Conservation (phyloP, 2,888 invertebrate species). For the Hemithea aestivaria region DNA sequence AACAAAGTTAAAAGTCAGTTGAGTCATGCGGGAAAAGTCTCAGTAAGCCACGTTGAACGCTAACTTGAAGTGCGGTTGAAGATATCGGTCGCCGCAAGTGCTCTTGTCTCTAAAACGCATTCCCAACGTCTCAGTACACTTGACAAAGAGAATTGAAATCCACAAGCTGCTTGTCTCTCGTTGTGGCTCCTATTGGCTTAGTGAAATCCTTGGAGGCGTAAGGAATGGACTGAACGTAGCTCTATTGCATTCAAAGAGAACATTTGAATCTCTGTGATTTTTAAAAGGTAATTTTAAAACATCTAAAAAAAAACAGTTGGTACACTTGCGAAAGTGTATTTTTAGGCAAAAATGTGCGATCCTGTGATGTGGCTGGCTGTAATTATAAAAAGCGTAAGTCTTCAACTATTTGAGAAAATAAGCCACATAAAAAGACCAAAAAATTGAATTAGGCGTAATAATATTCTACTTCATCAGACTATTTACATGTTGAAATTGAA, state of each 20-base stretch:
- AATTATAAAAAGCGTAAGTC: no score
- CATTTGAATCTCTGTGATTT: slow-evolving; percentile 2
- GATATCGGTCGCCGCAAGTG: slow-evolving; percentile 49
- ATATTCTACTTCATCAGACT: no score
- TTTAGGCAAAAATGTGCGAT: no score
- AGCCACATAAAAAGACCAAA: no score
- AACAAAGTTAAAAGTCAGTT: slow-evolving; percentile 21
- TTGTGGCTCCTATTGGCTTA: slow-evolving; percentile 49
- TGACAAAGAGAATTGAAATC: slow-evolving; percentile 60
- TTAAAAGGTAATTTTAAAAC: no score
- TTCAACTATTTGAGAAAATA: no score
- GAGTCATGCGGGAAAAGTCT: slow-evolving; percentile 26
- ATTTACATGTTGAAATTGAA: no score
- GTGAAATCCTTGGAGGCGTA: slow-evolving; percentile 31
- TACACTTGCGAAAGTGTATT: no score
- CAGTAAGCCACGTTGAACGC: slow-evolving; percentile 28
- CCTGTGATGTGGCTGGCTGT: no score
- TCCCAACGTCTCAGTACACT: slow-evolving; percentile 47
- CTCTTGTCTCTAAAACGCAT: slow-evolving; percentile 52
- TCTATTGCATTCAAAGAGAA: slow-evolving; percentile 9
- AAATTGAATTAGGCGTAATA: no score
- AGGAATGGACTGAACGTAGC: slow-evolving; percentile 3
- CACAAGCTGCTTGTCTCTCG: slow-evolving; percentile 52
- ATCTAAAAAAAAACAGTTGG: no score
- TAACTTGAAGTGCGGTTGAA: slow-evolving; percentile 39